These are phyloP conservation scores for Galeopsomyia nigrocyanea DNA, from an alignment of 2,888 invertebrate genomes.

Conservation along the genomic window DNA sequence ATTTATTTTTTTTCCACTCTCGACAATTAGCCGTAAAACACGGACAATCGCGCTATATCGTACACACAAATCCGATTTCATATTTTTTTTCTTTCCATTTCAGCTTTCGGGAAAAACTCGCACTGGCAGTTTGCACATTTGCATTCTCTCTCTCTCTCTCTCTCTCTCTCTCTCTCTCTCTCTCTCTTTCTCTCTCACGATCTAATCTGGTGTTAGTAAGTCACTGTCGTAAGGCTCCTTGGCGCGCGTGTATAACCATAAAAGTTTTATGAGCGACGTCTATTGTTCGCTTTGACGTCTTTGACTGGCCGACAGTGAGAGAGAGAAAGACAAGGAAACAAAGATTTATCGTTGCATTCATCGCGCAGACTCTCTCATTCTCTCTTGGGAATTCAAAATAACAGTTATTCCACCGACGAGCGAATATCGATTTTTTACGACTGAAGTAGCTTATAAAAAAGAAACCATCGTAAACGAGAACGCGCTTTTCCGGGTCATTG, in stretches of 20 bases:
- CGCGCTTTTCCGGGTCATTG: conserved; percentile 48
- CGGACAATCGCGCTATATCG: background rate
- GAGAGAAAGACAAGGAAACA: too few species aligned
- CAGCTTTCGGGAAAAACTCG: too few species aligned
- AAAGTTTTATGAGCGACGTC: conserved; percentile 49
- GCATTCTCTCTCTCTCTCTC: conserved; percentile 49
- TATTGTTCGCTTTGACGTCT: conserved; percentile 38
- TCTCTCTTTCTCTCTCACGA: too few species aligned
- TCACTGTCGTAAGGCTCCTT: conserved; percentile 32
- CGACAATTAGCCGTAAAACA: conserved; percentile 16
- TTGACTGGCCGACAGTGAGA: too few species aligned
- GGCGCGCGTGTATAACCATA: conserved; percentile 21
- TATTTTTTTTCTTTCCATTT: too few species aligned
- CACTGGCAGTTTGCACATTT: conserved; percentile 43
- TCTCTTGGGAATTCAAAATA: background rate
- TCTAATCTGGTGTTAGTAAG: conserved; percentile 50
- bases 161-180: too few species aligned
- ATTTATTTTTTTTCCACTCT: conserved; percentile 12
- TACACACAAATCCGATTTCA: background rate
- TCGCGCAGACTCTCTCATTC: background rate
- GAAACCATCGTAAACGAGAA: conserved; percentile 9
- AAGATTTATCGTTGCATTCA: background rate
- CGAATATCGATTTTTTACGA: too few species aligned
- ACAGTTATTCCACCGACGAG: too few species aligned
- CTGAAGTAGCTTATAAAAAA: background rate